Base-by-base conservation (phyloP, 1,140 invertebrate genomes). In the Pachypeltis micranthus region DNA sequence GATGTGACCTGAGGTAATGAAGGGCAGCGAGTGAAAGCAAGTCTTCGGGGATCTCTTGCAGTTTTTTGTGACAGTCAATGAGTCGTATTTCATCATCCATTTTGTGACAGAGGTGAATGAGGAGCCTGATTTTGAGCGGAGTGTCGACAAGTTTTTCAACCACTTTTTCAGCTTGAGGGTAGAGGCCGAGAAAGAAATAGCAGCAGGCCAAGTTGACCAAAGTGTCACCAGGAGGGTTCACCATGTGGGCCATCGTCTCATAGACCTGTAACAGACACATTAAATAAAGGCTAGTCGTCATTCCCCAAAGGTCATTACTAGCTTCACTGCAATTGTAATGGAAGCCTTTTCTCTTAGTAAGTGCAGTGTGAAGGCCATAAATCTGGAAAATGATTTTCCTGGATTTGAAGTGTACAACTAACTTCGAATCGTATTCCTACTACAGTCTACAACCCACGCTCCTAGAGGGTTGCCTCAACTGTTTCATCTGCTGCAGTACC, bases 41-140 rank as follows among this genome's bases (percentile, higher is more conserved):
- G 78, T 98, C 95, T 76, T 98, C 92, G 12, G 93, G 82, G 2
- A 89, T 82, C 71, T 96, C 91, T 64, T 91, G 83, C 10, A 98
- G 75, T 66, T 86, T 83, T 59, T 90, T 84, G 73, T 95, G 89
- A 65, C 88, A 83, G 59, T 85, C 81, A 80, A 89, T 87, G 65
- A 95, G 75, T 55, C 85, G 81, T 25, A 86, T 83, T 71, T 96
- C 93, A 71, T 96, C 91, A 21, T 83, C 84, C 69, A 96, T 81
- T 74, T 98, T 98, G 71, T 97, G 93, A 0, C 93, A 86, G 64
- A 98, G 76, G 76, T 99, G 96, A 74, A 99, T 96, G 54, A 88
- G 77, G 0, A 98, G 74, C 34, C 94, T 81, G 54, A 83, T 91
- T 77, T 90, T 90, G 1, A 91, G 72, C 1, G 78, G 75, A 68